A percentile compares a stretch with the other conserved stretches of the same genome.
phyloP scores from a whole-genome alignment of 2,888 invertebrate genomes.

The Andrena bicolor region DNA sequence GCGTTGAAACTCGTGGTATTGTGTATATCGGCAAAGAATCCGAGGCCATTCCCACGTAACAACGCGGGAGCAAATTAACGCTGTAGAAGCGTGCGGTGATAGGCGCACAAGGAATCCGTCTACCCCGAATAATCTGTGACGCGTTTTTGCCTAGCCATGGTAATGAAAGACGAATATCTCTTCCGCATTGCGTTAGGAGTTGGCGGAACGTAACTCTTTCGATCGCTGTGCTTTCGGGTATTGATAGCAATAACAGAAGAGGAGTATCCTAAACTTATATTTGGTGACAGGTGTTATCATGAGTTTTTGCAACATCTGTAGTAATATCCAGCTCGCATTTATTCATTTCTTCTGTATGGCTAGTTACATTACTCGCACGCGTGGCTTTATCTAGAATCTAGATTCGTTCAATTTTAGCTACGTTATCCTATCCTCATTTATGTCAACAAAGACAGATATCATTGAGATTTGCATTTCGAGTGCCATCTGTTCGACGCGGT shows the following conservation, averaged over 20 bases:
- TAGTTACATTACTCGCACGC: background rate
- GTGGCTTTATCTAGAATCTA: background rate
- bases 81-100: constrained; percentile 28
- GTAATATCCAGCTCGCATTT: too few species aligned
- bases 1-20: constrained; percentile 30
- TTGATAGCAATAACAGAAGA: background rate
- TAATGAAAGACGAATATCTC: constrained; percentile 10
- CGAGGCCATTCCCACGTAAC: constrained; percentile 57
- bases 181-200: background rate
- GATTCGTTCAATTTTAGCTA: background rate
- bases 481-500: background rate
- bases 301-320: too few species aligned
- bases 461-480: background rate
- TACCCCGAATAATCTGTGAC: constrained; percentile 32
- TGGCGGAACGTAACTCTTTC: background rate
- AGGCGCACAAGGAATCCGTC: constrained; percentile 3
- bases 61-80: constrained; percentile 36
- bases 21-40: constrained; percentile 37
- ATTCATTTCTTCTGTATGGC: background rate
- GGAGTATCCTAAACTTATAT: background rate
- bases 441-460: background rate
- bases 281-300: background rate
- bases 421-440: background rate
- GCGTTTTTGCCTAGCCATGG: background rate
- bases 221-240: background rate